Conservation (phyloP, 2,888 invertebrate species). For the Hirtodrosophila cameraria region DNA sequence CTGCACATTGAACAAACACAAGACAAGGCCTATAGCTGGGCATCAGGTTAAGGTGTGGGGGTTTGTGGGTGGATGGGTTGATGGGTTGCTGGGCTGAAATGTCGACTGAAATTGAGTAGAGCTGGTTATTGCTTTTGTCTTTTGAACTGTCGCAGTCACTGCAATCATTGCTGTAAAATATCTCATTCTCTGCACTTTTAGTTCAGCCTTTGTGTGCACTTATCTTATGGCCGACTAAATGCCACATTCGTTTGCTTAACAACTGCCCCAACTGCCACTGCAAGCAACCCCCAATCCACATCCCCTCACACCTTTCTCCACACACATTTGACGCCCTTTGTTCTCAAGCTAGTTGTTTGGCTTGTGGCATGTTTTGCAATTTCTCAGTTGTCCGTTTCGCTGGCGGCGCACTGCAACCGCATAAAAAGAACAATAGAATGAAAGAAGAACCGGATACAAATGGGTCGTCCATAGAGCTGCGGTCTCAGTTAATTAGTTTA, state of each 20-base stretch:
- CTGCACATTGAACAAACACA: constrained; percentile 28
- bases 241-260: constrained; percentile 5
- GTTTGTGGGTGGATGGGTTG: background rate
- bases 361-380: constrained; percentile 62
- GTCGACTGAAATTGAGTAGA: background rate
- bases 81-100: background rate
- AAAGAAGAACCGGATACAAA: constrained; percentile 7
- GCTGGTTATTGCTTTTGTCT: constrained; percentile 28
- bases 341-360: constrained; percentile 21
- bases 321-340: constrained; percentile 18
- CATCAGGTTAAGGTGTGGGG: background rate
- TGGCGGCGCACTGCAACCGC: constrained; percentile 12
- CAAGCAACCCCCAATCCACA: background rate
- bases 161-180: constrained; percentile 32
- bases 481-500: too few relatives aligned
- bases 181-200: constrained; percentile 4
- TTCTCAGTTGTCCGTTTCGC: constrained; percentile 61
- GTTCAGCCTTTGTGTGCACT: constrained; percentile 15
- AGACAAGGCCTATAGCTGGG: constrained; percentile 5
- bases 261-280: background rate
- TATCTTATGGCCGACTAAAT: constrained; percentile 7
- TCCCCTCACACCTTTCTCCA: background rate
- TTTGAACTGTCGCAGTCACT: constrained; percentile 37
- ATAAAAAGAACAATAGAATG: constrained; percentile 22
- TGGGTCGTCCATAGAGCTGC: background rate